Conservation (phyloP, 2,113 vertebrate genomes). For the Eira barbara region DNA sequence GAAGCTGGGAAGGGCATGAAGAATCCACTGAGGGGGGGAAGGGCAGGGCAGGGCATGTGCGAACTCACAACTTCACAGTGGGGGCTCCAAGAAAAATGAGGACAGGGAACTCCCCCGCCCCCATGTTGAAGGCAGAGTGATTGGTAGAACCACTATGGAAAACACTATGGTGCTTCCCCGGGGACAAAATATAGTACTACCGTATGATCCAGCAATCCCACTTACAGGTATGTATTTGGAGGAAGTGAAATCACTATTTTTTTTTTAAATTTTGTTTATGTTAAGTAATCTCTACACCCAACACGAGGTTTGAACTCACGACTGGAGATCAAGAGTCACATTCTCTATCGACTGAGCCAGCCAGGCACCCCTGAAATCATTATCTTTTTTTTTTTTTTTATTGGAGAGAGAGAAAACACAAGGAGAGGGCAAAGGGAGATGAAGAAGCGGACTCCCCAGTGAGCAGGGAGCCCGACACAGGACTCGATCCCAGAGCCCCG, state of each 20-base stretch:
- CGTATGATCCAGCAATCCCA: background rate
- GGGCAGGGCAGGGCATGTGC: rapidly evolving
- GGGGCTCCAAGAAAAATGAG: background rate
- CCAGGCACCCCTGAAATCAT: background rate
- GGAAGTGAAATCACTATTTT: background rate
- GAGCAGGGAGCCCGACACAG: background rate
- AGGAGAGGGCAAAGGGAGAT: background rate
- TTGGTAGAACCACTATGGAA: background rate
- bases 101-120: background rate
- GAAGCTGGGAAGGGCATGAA: background rate
- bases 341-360: background rate
- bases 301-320: background rate
- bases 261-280: background rate
- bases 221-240: background rate
- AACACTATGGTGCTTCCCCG: background rate
- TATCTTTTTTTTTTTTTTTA: background rate
- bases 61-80: background rate
- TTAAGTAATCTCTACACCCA: background rate
- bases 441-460: background rate
- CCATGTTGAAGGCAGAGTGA: background rate
- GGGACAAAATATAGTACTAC: background rate
- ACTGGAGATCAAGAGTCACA: background rate
- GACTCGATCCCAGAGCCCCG: background rate
- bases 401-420: background rate
- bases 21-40: rapidly evolving